These are phyloP conservation scores for Colistium nudipinnis DNA, from an alignment of 2,113 vertebrate genomes.

Conservation along the genomic window DNA sequence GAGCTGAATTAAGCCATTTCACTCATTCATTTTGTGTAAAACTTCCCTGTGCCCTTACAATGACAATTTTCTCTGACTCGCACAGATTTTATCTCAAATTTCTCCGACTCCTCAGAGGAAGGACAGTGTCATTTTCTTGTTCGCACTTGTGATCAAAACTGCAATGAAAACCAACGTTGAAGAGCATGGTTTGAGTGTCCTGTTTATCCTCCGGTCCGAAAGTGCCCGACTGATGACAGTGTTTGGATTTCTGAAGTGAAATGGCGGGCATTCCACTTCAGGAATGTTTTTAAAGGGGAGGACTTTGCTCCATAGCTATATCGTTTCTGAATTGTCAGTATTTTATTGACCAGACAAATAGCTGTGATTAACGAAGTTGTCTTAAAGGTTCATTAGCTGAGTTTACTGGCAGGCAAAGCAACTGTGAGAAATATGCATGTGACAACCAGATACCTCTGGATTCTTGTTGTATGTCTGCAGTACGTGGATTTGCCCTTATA, in stretches of 20 bases:
- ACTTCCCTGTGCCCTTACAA: no score
- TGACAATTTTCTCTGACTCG: neutral
- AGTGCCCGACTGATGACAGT: constrained; percentile 9
- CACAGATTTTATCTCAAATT: neutral
- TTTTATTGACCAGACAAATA: neutral
- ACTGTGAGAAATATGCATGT: no score
- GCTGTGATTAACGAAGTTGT: neutral
- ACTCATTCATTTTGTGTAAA: no score
- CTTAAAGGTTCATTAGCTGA: neutral
- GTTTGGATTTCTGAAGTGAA: neutral
- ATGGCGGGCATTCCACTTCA: neutral
- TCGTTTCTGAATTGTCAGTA: neutral
- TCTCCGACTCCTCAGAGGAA: neutral
- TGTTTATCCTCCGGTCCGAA: constrained; percentile 3
- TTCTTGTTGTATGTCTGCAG: neutral
- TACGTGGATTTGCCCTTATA: neutral
- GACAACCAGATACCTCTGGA: no score
- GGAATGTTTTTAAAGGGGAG: neutral
- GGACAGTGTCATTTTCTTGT: neutral
- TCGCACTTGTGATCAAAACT: neutral
- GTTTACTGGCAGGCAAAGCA: neutral
- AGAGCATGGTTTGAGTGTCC: constrained; percentile 1
- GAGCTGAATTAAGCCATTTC: no score
- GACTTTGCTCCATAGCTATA: neutral
- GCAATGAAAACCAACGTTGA: neutral